Conservation (phyloP, 2,888 invertebrate genomes). For the Seira musarum region DNA sequence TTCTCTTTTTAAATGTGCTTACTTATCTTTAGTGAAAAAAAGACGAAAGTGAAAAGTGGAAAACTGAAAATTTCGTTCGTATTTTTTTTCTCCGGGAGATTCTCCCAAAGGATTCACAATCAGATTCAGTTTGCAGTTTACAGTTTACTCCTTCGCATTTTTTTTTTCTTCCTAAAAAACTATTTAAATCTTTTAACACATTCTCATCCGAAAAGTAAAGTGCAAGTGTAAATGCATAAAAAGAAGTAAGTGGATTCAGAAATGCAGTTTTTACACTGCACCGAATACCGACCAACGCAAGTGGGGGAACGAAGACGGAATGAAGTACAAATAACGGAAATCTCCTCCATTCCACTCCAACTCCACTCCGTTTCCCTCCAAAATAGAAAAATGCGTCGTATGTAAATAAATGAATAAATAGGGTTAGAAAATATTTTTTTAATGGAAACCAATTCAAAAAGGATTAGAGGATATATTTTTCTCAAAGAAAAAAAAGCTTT, state of each 20-base stretch:
- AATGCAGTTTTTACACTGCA: neutral
- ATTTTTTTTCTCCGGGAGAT: conserved; percentile 3
- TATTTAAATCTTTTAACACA: conserved; percentile 52
- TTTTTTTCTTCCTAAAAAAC: neutral
- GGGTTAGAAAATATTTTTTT: conserved; percentile 39
- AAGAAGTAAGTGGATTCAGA: neutral
- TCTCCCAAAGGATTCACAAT: conserved; percentile 13
- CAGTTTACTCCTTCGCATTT: neutral
- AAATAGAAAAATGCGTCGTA: neutral
- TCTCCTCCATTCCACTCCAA: neutral
- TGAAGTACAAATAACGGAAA: conserved; percentile 11
- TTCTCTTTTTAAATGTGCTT: neutral
- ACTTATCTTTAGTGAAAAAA: neutral
- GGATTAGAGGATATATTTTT: conserved; percentile 44
- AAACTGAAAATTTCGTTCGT: conserved; percentile 23
- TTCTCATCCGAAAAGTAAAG: no score
- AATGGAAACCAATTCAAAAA: conserved; percentile 57
- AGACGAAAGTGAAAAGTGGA: no score
- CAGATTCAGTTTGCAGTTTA: no score
- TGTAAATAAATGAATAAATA: conserved; percentile 22
- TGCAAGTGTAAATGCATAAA: no score
- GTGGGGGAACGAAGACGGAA: no score
- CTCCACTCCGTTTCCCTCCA: neutral
- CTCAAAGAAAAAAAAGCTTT: no score
- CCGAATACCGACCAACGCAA: no score